Base-by-base conservation (phyloP, 2,888 invertebrate genomes). In the Thera britannica region DNA sequence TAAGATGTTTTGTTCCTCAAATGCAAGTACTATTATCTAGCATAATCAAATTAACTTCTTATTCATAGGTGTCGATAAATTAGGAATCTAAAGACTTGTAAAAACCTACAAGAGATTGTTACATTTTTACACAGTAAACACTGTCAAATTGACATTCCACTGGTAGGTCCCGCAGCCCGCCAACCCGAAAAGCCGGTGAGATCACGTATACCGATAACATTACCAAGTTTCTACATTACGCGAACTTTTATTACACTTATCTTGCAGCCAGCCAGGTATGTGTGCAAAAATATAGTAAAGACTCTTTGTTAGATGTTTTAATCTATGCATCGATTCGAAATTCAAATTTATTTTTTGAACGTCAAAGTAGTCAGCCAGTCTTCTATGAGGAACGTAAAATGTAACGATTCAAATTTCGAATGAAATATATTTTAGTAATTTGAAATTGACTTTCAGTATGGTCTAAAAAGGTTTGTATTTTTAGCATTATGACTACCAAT, bases 171-270 rank as follows among this genome's bases (percentile, higher is more conserved):
- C 71, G 78, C 71, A 73, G 72, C 74, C 79, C 84, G 81, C 81
- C 77, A 77, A 79, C 82, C 84, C 84, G 88, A 90, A 89, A 90
- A 90, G 89, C 88, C 90, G 82, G 82, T 74, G 87, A 89, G 93
- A 93, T 93, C 92, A 92, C 93, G 92, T 93, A 90, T 89, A 80
- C 89, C 90, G 92, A 93, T 93, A 93, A 91, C 91, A 93, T 92
- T 90, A 92, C 88, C 79, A 92, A 93, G 90, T 93, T 93, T 92
- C 85, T 86, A 83, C 92, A 91, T 93, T 93, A 92, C 84, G 76
- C 74, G 71, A 92, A 92, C 92, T 93, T 92, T 93, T 92, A 92
- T 92, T 92, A 92, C 91, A 90, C 89, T 92, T 92, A 92, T 92
- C 92, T 90, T 81, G 79, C 79, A 79, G 73, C 76, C 81, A 79